Conservation (phyloP, 2,113 vertebrate species). For the Choloepus hoffmanni region DNA sequence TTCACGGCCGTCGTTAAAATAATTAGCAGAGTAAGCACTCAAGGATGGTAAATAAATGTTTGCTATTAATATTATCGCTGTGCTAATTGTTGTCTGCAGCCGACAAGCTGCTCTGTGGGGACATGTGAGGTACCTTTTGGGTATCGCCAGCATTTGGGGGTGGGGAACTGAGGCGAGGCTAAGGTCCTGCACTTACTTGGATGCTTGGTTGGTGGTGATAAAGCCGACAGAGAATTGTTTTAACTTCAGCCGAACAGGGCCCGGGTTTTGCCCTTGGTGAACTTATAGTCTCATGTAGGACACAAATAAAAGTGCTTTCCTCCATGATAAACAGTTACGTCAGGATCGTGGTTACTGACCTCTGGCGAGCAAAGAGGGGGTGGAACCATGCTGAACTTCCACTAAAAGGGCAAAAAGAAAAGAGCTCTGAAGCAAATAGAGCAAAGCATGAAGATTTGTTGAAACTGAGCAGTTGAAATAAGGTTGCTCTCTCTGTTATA, state of each 20-base stretch:
- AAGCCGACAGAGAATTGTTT: background rate
- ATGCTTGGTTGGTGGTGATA: background rate
- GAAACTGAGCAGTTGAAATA: background rate
- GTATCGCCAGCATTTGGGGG: background rate
- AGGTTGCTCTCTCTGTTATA: constrained; percentile 2
- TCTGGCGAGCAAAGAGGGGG: background rate
- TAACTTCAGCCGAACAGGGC: background rate
- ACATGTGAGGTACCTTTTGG: background rate
- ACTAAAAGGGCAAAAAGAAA: background rate
- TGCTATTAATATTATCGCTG: background rate
- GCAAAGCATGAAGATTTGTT: background rate
- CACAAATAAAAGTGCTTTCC: background rate
- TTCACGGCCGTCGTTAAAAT: background rate
- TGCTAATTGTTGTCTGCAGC: background rate
- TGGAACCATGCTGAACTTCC: background rate
- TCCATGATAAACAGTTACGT: background rate
- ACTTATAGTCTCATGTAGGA: background rate
- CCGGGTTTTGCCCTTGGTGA: background rate
- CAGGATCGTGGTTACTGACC: background rate
- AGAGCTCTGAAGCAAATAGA: background rate
- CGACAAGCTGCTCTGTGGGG: background rate
- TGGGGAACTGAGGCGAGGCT: background rate
- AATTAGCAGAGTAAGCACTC: background rate
- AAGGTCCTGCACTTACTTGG: background rate
- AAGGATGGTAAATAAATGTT: background rate